Evolutionary conservation across 2,797 vertebrate genomes (phyloP).

Genomic region (Mastacembelus armatus): DNA sequence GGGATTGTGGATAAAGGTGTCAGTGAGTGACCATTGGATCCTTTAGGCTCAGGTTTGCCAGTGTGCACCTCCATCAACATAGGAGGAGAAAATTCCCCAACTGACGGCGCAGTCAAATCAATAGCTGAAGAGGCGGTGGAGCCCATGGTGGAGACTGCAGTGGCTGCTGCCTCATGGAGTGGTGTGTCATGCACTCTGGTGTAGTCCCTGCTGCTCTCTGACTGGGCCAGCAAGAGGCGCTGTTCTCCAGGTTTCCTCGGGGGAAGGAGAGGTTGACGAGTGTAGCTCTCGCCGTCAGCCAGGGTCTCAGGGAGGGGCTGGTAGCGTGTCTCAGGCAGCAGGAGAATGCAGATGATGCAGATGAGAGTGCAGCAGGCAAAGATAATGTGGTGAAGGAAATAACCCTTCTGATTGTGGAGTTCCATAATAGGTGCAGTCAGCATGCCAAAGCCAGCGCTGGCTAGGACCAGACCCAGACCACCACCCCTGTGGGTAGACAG

Average conservation of each 20-base stretch:
- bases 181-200: constrained; percentile 88
- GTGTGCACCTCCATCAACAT: constrained; percentile 44
- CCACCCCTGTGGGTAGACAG: constrained; percentile 85
- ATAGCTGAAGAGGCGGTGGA: constrained; percentile 87
- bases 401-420: constrained; percentile 98
- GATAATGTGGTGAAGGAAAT: constrained; percentile 97
- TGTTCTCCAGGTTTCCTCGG: constrained; percentile 90
- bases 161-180: constrained; percentile 78
- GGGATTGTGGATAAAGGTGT: constrained; percentile 31
- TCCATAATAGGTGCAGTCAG: constrained; percentile 97
- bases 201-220: constrained; percentile 92
- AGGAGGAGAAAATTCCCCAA: constrained; percentile 27
- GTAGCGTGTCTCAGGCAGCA: constrained; percentile 93
- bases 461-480: constrained; percentile 92
- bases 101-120: constrained; percentile 60
- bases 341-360: constrained; percentile 98
- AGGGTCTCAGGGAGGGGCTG: constrained; percentile 93
- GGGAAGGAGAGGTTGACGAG: constrained; percentile 89
- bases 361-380: constrained; percentile 98
- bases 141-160: constrained; percentile 86
- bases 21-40: constrained; percentile 61
- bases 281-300: constrained; percentile 90
- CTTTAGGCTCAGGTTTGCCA: constrained; percentile 39
- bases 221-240: constrained; percentile 87
- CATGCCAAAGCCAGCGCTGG: constrained; percentile 96